Percentiles rank a stretch among this genome's conserved stretches.
phyloP scores from a whole-genome alignment of 2,888 invertebrate species.

The Odontocerum albicorne region DNA sequence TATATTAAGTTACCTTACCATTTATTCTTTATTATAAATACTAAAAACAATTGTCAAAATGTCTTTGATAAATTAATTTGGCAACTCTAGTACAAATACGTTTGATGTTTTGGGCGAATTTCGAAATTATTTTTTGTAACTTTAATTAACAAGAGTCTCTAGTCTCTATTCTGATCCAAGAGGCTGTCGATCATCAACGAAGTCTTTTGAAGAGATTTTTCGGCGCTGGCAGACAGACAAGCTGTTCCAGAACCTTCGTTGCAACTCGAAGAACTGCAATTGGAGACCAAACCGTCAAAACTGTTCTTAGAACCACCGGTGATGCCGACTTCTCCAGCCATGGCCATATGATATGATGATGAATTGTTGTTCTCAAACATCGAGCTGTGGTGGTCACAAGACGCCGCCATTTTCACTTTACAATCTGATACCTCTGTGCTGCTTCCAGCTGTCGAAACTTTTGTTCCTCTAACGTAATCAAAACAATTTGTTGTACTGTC shows the following conservation, averaged over 20 bases:
- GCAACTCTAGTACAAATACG: too few species aligned
- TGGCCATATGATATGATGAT: constrained; percentile 54
- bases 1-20: too few species aligned
- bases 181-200: constrained; percentile 54
- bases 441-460: constrained; percentile 9
- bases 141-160: constrained; percentile 27
- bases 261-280: constrained; percentile 39
- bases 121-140: constrained; percentile 15
- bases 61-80: constrained; percentile 12
- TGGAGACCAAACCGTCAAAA: constrained; percentile 42
- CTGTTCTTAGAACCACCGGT: constrained; percentile 29
- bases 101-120: not conserved
- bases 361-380: constrained; percentile 48
- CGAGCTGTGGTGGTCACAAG: constrained; percentile 38
- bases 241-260: constrained; percentile 19
- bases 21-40: too few species aligned
- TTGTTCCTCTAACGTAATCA: constrained; percentile 25
- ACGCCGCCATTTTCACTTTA: constrained; percentile 33
- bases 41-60: constrained; percentile 10
- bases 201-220: constrained; percentile 49
- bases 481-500: constrained; percentile 33
- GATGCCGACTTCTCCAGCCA: constrained; percentile 39
- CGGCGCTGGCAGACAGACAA: constrained; percentile 43
- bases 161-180: constrained; percentile 38
- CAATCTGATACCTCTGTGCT: constrained; percentile 29